Conservation (phyloP, 1,140 invertebrate species). For the Drosophila kohkoa region DNA sequence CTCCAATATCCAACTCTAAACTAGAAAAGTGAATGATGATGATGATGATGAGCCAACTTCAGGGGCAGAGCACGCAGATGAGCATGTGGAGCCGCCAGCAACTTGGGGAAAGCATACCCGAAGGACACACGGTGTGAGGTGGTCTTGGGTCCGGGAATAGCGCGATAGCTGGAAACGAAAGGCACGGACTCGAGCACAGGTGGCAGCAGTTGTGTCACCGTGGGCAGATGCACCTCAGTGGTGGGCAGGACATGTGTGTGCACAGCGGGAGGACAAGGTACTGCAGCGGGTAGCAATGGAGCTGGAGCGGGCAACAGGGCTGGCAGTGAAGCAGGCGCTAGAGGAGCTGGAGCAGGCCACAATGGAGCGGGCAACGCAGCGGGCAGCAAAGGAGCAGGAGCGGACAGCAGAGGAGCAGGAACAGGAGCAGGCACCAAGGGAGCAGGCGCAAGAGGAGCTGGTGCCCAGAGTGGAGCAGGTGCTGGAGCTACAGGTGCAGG, state of each 20-base stretch:
- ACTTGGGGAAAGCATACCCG: constrained; percentile 73
- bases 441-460: constrained; percentile 30
- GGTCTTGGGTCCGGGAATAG: constrained; percentile 72
- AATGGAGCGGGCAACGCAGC: constrained; percentile 18
- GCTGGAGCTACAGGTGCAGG: constrained; percentile 46
- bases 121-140: constrained; percentile 76
- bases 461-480: constrained; percentile 35
- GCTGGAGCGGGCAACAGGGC: constrained; percentile 26
- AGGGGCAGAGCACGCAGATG: constrained; percentile 67
- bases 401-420: constrained; percentile 36
- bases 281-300: constrained; percentile 32
- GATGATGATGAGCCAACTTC: constrained; percentile 65
- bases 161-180: constrained; percentile 70
- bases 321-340: constrained; percentile 33
- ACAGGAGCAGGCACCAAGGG: constrained; percentile 25
- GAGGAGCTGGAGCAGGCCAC: constrained; percentile 34
- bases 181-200: constrained; percentile 70
- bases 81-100: constrained; percentile 61
- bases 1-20: not conserved
- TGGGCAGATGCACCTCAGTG: constrained; percentile 52
- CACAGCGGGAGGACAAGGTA: constrained; percentile 27
- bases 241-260: constrained; percentile 47
- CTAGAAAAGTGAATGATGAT: constrained; percentile 73
- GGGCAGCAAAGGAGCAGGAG: constrained; percentile 29
- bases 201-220: constrained; percentile 59